These are phyloP conservation scores for Pseudochirops corinnae DNA, from an alignment of 2,797 vertebrate species.

Conservation along the genomic window DNA sequence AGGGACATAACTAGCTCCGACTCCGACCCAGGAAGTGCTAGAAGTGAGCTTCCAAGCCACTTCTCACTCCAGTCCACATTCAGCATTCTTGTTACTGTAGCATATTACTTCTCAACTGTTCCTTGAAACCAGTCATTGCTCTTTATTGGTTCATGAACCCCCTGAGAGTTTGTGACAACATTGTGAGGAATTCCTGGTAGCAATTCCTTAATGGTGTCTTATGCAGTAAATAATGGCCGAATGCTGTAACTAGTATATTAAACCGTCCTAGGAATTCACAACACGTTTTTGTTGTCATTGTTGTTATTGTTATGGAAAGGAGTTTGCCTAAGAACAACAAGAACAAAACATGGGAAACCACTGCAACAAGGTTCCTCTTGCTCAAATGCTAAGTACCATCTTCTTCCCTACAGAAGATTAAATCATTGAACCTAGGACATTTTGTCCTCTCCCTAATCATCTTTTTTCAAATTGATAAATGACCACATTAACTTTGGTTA, in stretches of 20 bases:
- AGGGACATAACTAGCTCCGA: not conserved
- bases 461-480: conserved; percentile 18
- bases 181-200: not conserved
- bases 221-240: not conserved
- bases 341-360: not conserved
- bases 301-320: not conserved
- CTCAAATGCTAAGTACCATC: not conserved
- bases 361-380: not conserved
- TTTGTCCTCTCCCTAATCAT: conserved; percentile 7
- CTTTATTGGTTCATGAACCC: not conserved
- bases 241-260: not conserved
- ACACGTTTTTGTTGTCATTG: not conserved
- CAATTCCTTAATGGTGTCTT: not conserved
- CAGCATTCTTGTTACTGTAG: not conserved
- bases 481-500: conserved; percentile 42
- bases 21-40: not conserved
- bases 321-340: not conserved
- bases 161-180: not conserved
- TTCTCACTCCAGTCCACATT: not conserved
- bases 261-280: not conserved
- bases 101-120: not conserved
- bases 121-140: not conserved
- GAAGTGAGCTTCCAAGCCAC: not conserved
- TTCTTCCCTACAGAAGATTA: not conserved
- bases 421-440: not conserved